Base-by-base conservation (phyloP, 1,140 invertebrate genomes). In the Papilio xuthus region DNA sequence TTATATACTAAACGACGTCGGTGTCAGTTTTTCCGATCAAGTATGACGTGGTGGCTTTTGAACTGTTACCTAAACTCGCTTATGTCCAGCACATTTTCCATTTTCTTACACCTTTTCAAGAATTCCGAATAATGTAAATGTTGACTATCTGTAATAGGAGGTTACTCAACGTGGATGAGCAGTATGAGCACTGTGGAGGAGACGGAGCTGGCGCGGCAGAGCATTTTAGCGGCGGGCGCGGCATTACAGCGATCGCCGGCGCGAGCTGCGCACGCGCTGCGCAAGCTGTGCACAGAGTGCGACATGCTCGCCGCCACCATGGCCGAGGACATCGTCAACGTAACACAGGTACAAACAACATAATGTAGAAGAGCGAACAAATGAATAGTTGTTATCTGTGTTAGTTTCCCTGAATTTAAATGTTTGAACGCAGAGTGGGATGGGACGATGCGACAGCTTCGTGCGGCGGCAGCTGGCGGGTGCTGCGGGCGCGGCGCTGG, bases 211-310 rank as follows among this genome's bases (percentile, higher is more conserved):
- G 94, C 97, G 3, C 95, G 96, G 72, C 96, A 94, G 44, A 94
- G 97, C 10, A 90, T 97, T 70, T 95, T 95, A 9, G 92, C 97
- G 1, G 94, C 97, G 4, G 94, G 96, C n/a, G 94, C 95, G 18
- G 97, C 96, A 7, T 90, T 98, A 32, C 92, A 94, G 1, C 96
- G 96, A 82, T 91, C 95, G 0, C 95, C 97, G 20, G 95, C 97
- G n/a, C 95, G 97, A 1, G 97, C 98, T 0, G 98, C 98, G 13
- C 96, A 98, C 90, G 97, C 98, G 4, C 93, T 99, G 0, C 98
- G 98, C 87, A 98, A 98, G 83, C 95, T 99, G 28, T 96, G 97
- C 3, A 94, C 96, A 23, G 97, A 98, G 87, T 98, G 97, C 88
- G 95, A 95, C 78, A 88, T 95, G 7, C 95, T 96, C 86, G 93